phyloP scores from a whole-genome alignment of 2,113 vertebrate species.

The Mystacornis crossleyi region DNA sequence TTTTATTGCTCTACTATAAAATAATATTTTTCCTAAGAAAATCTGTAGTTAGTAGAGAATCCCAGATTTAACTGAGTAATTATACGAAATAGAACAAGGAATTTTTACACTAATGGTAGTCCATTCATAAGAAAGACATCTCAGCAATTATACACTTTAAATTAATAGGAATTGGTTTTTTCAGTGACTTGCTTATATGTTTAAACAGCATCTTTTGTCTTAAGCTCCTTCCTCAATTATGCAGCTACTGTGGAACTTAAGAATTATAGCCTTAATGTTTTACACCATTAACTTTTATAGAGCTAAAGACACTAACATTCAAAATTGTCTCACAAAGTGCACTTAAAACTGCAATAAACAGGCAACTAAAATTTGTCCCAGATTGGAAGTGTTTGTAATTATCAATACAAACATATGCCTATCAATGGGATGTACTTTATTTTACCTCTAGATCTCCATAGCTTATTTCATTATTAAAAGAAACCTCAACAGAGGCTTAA shows the following conservation, averaged over 20 bases:
- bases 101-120: background rate
- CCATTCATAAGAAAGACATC: background rate
- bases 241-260: background rate
- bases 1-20: background rate
- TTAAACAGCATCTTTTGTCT: background rate
- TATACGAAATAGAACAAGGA: background rate
- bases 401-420: background rate
- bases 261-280: background rate
- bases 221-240: background rate
- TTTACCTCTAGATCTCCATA: background rate
- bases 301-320: background rate
- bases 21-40: background rate
- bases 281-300: conserved; percentile 12
- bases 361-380: background rate
- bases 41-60: background rate
- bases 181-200: background rate
- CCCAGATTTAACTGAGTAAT: background rate
- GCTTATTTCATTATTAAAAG: background rate
- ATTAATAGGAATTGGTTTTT: background rate
- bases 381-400: background rate
- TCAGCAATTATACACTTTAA: background rate
- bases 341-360: background rate
- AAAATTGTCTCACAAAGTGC: background rate
- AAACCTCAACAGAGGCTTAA: background rate
- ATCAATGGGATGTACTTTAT: background rate